These are phyloP conservation scores for Falcunculus frontatus DNA, from an alignment of 2,113 vertebrate genomes.

Conservation along the genomic window DNA sequence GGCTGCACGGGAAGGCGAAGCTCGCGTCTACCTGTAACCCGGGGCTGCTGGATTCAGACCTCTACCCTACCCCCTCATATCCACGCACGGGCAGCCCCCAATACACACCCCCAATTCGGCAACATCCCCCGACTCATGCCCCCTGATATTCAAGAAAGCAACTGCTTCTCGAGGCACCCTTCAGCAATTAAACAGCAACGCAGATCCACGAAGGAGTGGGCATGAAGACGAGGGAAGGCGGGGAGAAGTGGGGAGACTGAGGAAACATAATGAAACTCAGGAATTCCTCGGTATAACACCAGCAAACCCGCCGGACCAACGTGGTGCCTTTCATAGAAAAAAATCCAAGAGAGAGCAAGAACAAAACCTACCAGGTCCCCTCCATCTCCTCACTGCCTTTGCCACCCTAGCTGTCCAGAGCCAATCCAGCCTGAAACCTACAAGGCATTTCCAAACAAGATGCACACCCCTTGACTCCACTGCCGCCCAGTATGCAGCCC, in stretches of 20 bases:
- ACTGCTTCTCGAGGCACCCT: background rate
- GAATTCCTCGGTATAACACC: background rate
- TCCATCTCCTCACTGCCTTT: background rate
- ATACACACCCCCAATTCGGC: background rate
- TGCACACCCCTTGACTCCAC: background rate
- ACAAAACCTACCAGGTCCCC: background rate
- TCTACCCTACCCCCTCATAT: background rate
- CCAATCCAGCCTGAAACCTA: background rate
- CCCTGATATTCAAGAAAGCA: background rate
- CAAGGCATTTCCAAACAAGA: background rate
- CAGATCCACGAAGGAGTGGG: background rate
- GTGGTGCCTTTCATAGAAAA: background rate
- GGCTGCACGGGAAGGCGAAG: background rate
- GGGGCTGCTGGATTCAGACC: background rate
- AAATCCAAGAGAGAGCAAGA: background rate
- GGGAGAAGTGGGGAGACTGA: background rate
- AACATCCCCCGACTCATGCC: background rate
- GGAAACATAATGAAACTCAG: background rate
- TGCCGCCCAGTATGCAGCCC: background rate
- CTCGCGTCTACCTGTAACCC: background rate
- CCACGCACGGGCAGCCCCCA: rapidly evolving
- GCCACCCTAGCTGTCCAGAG: background rate
- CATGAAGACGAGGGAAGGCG: background rate
- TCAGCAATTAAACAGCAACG: background rate
- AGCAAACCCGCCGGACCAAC: background rate